A percentile compares a stretch with the other conserved stretches of the same genome.
Conservation (phyloP, 2,797 vertebrate species). For the Brachymystax lenok region DNA sequence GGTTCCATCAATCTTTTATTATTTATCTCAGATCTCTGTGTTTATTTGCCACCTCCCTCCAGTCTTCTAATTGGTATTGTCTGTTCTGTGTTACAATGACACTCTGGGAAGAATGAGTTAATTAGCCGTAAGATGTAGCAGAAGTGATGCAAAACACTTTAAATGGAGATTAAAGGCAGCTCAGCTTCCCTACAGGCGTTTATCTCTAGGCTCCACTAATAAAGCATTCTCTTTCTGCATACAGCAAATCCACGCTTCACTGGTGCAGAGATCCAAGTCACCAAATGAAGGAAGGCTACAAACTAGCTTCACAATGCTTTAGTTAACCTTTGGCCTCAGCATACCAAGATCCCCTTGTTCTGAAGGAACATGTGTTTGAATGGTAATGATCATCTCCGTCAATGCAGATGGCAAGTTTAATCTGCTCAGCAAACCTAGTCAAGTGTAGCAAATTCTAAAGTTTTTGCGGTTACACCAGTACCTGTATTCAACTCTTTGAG, state of each 20-base stretch:
- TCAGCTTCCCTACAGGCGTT: slow-evolving; percentile 46
- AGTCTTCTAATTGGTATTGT: slow-evolving; percentile 43
- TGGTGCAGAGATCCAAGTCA: slow-evolving; percentile 21
- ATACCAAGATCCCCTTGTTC: slow-evolving; percentile 3
- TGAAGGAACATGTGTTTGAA: slow-evolving; percentile 4
- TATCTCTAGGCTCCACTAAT: slow-evolving; percentile 57
- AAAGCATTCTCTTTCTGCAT: slow-evolving; percentile 53
- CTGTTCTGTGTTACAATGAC: slow-evolving; percentile 26
- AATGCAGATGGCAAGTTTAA: no score
- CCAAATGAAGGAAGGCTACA: slow-evolving; percentile 27
- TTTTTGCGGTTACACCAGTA: not conserved
- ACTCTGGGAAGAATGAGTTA: slow-evolving; percentile 46
- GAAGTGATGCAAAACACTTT: slow-evolving; percentile 54
- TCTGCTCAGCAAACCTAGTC: not conserved
- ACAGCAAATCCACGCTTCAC: slow-evolving; percentile 46
- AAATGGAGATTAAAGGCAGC: slow-evolving; percentile 51
- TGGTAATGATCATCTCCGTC: no score
- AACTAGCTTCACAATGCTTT: slow-evolving; percentile 12
- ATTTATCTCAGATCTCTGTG: slow-evolving; percentile 22
- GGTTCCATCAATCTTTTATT: slow-evolving; percentile 22
- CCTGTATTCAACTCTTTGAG: not conserved
- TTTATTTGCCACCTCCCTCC: slow-evolving; percentile 31
- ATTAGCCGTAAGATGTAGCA: slow-evolving; percentile 61
- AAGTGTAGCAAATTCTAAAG: not conserved
- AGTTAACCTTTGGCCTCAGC: slow-evolving; percentile 16